Percentiles rank a stretch among this genome's conserved stretches.
These are phyloP conservation scores for Cheilosia variabilis DNA, from an alignment of 2,888 invertebrate genomes.

Conservation along the genomic window DNA sequence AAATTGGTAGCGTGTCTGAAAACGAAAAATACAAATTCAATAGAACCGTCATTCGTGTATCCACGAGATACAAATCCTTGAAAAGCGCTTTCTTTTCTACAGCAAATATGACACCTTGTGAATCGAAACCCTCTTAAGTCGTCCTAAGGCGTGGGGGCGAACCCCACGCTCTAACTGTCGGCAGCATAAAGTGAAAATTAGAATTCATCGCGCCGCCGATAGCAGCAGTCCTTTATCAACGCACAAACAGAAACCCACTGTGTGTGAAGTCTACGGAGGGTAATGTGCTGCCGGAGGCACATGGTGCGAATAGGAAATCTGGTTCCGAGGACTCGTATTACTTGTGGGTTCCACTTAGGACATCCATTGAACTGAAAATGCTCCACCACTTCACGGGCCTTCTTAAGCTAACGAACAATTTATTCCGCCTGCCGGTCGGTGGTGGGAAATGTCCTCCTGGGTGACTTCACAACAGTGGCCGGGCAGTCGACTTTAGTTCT, in stretches of 20 bases:
- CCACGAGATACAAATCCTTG: background rate
- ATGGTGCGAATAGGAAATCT: constrained; percentile 32
- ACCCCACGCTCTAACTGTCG: background rate
- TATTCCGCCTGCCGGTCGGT: constrained; percentile 15
- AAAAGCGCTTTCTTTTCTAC: constrained; percentile 6
- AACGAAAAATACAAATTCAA: constrained; percentile 12
- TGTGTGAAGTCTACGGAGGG: background rate
- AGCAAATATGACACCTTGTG: background rate
- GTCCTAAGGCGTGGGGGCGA: background rate
- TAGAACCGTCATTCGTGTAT: background rate
- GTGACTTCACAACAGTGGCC: constrained; percentile 1
- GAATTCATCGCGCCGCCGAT: constrained; percentile 49
- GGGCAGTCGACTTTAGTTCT: background rate
- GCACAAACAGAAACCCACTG: constrained; percentile 7
- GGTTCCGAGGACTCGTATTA: constrained; percentile 7
- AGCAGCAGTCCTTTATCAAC: constrained; percentile 48
- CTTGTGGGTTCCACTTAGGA: constrained; percentile 28
- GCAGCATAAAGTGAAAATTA: constrained; percentile 52
- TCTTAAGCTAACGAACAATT: constrained; percentile 28
- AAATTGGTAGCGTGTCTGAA: constrained; percentile 1
- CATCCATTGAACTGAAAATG: constrained; percentile 35
- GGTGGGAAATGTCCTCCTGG: background rate
- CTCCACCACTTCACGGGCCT: constrained; percentile 1
- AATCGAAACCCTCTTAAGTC: background rate
- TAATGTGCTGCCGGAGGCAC: constrained; percentile 18